Percentiles rank a stretch among this genome's conserved stretches.
These are phyloP conservation scores for Hipposideros armiger DNA, from an alignment of 2,113 vertebrate genomes.

Conservation along the genomic window DNA sequence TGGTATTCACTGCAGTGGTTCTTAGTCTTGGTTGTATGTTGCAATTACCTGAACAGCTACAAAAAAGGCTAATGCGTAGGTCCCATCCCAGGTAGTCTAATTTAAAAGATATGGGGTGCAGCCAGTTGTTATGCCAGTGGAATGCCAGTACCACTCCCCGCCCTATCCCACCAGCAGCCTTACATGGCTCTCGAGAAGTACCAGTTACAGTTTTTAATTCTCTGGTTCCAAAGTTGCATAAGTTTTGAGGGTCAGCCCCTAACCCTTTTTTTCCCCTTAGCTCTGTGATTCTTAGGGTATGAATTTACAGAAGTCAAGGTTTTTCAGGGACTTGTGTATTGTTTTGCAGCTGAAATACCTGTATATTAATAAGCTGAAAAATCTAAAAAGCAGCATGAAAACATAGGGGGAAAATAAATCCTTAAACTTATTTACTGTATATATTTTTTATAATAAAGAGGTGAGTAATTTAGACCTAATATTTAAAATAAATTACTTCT, in stretches of 20 bases:
- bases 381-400: neutral
- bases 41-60: neutral
- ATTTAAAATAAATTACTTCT: constrained; percentile 47
- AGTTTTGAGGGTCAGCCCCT: neutral
- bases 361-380: neutral
- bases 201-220: neutral
- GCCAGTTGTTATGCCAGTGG: neutral
- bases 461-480: neutral
- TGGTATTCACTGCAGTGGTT: neutral
- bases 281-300: neutral
- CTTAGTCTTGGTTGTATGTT: neutral
- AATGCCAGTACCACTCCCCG: neutral
- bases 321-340: neutral
- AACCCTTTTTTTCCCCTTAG: neutral
- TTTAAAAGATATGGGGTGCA: neutral
- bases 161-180: neutral
- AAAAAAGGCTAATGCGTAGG: neutral
- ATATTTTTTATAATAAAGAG: neutral
- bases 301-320: neutral
- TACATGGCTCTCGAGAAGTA: neutral
- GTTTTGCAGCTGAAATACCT: constrained; percentile 1
- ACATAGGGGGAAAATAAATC: constrained; percentile 13
- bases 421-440: neutral
- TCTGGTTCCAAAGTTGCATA: neutral
- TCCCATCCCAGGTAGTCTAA: neutral